Percentiles rank a stretch among this genome's conserved stretches.
These are phyloP conservation scores for Drosophila sproati DNA, from an alignment of 1,140 invertebrate species.

Conservation along the genomic window DNA sequence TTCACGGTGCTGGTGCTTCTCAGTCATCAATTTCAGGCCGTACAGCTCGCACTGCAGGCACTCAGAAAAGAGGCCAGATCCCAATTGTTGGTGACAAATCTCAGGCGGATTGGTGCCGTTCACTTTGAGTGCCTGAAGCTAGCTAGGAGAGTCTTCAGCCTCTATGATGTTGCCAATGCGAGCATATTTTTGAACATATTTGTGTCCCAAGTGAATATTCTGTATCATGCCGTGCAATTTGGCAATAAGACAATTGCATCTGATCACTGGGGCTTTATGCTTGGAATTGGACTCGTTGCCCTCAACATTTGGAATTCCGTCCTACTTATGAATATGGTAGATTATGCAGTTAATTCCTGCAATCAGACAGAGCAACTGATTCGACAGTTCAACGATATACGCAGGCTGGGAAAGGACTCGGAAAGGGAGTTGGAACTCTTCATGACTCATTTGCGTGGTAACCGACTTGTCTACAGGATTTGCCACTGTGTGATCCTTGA, in stretches of 20 bases:
- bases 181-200: constrained; percentile 52
- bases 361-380: constrained; percentile 42
- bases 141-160: constrained; percentile 21
- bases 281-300: constrained; percentile 40
- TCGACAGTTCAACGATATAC: constrained; percentile 44
- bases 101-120: constrained; percentile 32
- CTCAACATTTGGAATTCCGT: constrained; percentile 19
- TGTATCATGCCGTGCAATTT: constrained; percentile 67
- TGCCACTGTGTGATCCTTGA: constrained; percentile 49
- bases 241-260: constrained; percentile 45
- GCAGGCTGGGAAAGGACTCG: background rate
- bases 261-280: background rate
- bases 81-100: background rate
- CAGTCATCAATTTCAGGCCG: constrained; percentile 46
- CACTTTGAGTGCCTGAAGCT: constrained; percentile 44
- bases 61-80: background rate
- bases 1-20: constrained; percentile 39
- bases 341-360: constrained; percentile 42
- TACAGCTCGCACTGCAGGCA: constrained; percentile 44
- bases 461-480: constrained; percentile 53
- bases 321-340: constrained; percentile 53
- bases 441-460: constrained; percentile 16
- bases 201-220: constrained; percentile 39
- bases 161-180: constrained; percentile 50
- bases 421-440: constrained; percentile 58